Conservation (phyloP, 1,140 invertebrate species). For the Argopecten irradians region DNA sequence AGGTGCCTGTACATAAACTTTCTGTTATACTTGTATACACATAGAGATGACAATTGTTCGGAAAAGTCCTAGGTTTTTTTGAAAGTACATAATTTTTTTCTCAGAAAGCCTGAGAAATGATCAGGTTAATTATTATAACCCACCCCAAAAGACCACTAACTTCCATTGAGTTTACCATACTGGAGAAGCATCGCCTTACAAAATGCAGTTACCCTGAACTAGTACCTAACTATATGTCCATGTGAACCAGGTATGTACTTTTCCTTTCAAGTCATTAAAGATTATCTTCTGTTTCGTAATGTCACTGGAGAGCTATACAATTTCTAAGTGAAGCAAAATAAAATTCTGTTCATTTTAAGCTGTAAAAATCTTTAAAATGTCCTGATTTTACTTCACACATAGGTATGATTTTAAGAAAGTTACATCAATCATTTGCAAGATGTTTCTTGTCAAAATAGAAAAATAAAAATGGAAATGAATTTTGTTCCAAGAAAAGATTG, state of each 20-base stretch:
- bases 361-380: background rate
- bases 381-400: background rate
- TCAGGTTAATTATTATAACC: too few species aligned
- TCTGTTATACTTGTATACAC: too few species aligned
- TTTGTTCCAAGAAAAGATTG: background rate
- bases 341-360: background rate
- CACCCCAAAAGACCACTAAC: background rate
- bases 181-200: background rate
- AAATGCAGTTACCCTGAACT: background rate
- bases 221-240: background rate
- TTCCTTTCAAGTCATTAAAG: background rate
- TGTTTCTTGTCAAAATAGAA: background rate
- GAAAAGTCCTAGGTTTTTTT: too few species aligned
- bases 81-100: too few species aligned
- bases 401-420: background rate
- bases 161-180: background rate
- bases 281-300: background rate
- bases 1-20: too few species aligned
- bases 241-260: background rate
- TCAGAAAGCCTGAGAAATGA: too few species aligned
- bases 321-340: background rate
- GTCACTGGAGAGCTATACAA: background rate
- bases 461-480: background rate
- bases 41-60: too few species aligned
- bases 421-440: background rate